phyloP scores from a whole-genome alignment of 1,140 invertebrate species.

The Drosophila hydei region DNA sequence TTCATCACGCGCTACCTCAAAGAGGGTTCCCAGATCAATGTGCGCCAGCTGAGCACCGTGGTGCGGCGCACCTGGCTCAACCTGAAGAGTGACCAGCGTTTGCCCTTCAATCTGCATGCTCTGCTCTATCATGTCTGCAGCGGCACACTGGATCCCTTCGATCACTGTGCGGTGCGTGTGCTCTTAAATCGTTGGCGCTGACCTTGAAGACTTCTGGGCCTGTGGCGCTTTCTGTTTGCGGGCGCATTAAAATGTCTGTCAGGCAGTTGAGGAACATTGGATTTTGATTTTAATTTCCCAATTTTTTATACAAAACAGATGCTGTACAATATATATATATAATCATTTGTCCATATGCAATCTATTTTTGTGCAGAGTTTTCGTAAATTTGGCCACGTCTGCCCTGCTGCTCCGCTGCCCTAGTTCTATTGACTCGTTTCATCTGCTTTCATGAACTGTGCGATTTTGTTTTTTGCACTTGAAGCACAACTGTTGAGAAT shows the following conservation, averaged over 20 bases:
- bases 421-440: constrained; percentile 5
- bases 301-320: constrained; percentile 73
- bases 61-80: constrained; percentile 15
- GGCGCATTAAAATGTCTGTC: constrained; percentile 39
- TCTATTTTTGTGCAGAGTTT: constrained; percentile 65
- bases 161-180: constrained; percentile 49
- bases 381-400: constrained; percentile 17
- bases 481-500: constrained; percentile 51
- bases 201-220: constrained; percentile 16
- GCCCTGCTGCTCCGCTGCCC: constrained; percentile 20
- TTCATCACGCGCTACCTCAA: constrained; percentile 10
- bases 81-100: constrained; percentile 24
- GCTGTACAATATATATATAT: constrained; percentile 11
- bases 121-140: constrained; percentile 55
- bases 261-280: constrained; percentile 25
- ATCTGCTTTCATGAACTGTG: constrained; percentile 29
- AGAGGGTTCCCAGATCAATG: background rate
- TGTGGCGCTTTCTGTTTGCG: background rate
- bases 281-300: constrained; percentile 54
- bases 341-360: background rate
- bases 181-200: constrained; percentile 43
- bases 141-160: constrained; percentile 48
- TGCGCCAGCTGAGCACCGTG: background rate
- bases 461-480: constrained; percentile 47
- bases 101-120: constrained; percentile 61